phyloP scores from a whole-genome alignment of 2,113 vertebrate genomes.

The Archilochus colubris region DNA sequence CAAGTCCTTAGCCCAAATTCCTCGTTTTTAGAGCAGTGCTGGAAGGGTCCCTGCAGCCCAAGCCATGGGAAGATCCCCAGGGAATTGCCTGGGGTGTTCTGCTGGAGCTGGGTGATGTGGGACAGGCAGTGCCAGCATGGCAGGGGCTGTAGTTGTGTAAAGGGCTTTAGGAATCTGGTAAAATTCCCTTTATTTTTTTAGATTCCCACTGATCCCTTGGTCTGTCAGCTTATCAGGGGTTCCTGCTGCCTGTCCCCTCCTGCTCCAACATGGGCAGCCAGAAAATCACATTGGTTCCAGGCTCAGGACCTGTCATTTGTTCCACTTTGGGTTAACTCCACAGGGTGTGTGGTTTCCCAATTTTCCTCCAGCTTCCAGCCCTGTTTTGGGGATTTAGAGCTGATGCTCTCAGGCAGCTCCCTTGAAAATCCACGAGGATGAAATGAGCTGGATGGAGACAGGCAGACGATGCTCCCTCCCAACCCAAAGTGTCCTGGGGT shows the following conservation, averaged over 20 bases:
- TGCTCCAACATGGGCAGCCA: not conserved
- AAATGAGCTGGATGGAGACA: too few relatives aligned
- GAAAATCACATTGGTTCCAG: not conserved
- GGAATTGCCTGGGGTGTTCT: too few relatives aligned
- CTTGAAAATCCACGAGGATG: too few relatives aligned
- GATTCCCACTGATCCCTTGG: not conserved
- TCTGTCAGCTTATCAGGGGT: not conserved
- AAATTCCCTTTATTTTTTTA: not conserved
- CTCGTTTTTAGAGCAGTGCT: accelerated
- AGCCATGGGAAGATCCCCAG: not conserved
- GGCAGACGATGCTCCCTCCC: too few relatives aligned
- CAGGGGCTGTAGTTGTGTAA: not conserved
- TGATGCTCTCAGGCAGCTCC: too few relatives aligned
- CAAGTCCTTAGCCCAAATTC: not conserved
- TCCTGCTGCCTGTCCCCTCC: not conserved
- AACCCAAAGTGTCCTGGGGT: too few relatives aligned
- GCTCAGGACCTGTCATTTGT: not conserved
- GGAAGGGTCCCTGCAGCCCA: not conserved
- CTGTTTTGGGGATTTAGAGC: too few relatives aligned
- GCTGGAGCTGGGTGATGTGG: not conserved
- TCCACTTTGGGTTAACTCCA: not conserved
- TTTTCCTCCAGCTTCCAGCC: not conserved
- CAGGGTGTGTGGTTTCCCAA: not conserved
- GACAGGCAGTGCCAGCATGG: not conserved
- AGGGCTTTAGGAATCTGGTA: not conserved